Evolutionary conservation across 1,140 invertebrate genomes (phyloP), one percentile per base, ranked within the genome.

Genomic region (Drosophila elegans): DNA sequence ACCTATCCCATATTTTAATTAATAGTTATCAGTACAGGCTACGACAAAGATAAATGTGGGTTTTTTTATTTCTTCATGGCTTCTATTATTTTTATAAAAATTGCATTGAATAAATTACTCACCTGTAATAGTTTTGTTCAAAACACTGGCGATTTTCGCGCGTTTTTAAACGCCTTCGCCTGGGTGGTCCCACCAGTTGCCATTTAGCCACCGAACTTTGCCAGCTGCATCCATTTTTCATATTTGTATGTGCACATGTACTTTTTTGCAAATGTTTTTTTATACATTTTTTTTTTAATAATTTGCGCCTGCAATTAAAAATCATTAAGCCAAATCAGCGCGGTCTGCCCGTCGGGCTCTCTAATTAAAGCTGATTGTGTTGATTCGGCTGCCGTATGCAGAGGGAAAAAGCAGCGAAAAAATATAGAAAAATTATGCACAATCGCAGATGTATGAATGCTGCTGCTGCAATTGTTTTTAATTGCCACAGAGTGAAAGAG

Each of bases 301-400:
- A 71, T 81, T 81, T 75, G 59, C 80, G 64, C 48, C 49, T 78
- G 80, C 80, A 83, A 83, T 83, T 83, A 83, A 83, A 83, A 83
- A 83, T 56, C 80, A 83, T 83, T 83, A 83, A 83, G 80, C 75
- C 80, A 83, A 83, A 83, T 83, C 80, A 82, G 80, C 80, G 80
- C 74, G 75, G 79, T 62, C 59, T 74, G 74, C 41, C 75, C 78
- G 59, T 6, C 69, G 74, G 63, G 69, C 71, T 75, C 80, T 83
- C 75, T 83, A 83, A 83, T 83, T 83, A 83, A 83, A 75, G 80
- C 71, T 75, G 80, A 83, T 83, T 82, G 79, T 81, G 78, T 63
- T 67, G 79, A 81, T 81, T 81, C 68, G 45, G 55, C 59, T 36
- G 60, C 51, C 60, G 51, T 38, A 46, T 52, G 71, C 71, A 60